A percentile compares a stretch with the other conserved stretches of the same genome.
phyloP scores from a whole-genome alignment of 2,888 invertebrate species.

The Lumbricus terrestris region DNA sequence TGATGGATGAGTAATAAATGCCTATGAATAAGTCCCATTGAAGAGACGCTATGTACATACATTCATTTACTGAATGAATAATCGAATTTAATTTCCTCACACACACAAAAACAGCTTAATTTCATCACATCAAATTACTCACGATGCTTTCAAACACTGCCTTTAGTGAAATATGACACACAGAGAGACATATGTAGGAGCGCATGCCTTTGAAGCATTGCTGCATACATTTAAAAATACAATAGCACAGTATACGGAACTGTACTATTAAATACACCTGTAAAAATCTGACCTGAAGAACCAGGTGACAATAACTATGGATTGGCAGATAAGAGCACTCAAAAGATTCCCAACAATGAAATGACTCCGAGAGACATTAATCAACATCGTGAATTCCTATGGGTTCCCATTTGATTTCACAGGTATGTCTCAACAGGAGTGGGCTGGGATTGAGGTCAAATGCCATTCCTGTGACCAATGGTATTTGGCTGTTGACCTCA shows the following conservation, averaged over 20 bases:
- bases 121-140: background rate
- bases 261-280: background rate
- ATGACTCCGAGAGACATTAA: background rate
- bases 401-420: background rate
- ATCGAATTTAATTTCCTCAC: too few relatives aligned
- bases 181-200: background rate
- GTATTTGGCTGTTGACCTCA: background rate
- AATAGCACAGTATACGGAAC: background rate
- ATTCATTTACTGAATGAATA: too few relatives aligned
- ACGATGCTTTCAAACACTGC: background rate
- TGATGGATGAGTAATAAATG: too few relatives aligned
- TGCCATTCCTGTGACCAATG: background rate
- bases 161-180: too few relatives aligned
- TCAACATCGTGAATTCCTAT: background rate
- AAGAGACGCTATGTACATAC: too few relatives aligned
- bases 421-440: background rate
- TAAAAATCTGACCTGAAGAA: background rate
- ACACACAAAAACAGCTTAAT: background rate
- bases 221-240: background rate
- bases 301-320: background rate
- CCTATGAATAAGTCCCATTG: too few relatives aligned
- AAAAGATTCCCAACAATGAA: background rate
- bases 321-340: background rate
- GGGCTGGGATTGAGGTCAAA: background rate
- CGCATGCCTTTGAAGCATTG: background rate